Conservation (phyloP, 2,113 vertebrate species). For the Elanoides forficatus region DNA sequence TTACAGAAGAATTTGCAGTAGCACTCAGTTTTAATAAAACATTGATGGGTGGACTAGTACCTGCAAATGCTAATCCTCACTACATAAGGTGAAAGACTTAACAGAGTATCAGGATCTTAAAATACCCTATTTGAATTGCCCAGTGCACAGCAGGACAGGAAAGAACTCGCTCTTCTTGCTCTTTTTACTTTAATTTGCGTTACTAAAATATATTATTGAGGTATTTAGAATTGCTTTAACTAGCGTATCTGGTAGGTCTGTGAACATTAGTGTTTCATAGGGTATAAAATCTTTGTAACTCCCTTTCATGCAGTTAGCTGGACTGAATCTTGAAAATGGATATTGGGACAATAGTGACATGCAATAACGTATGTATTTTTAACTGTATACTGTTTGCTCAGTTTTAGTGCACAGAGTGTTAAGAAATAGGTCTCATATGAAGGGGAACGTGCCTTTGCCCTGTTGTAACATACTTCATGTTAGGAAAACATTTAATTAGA, state of each 20-base stretch:
- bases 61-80: neutral
- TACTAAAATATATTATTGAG: neutral
- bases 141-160: neutral
- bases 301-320: neutral
- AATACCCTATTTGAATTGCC: rapidly evolving
- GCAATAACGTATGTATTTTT: neutral
- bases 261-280: neutral
- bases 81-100: rapidly evolving
- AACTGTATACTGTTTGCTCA: neutral
- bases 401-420: neutral
- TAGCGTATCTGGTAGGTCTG: neutral
- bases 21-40: neutral
- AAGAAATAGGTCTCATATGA: neutral
- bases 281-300: neutral
- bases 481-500: neutral
- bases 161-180: neutral
- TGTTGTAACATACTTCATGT: neutral
- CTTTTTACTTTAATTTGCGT: neutral
- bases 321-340: neutral
- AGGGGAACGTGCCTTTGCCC: neutral
- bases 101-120: rapidly evolving
- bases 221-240: neutral
- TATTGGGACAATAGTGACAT: neutral
- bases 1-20: neutral
- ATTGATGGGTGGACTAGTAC: neutral